These are phyloP conservation scores for Drosophila kanekoi DNA, from an alignment of 2,888 invertebrate species.

Conservation along the genomic window DNA sequence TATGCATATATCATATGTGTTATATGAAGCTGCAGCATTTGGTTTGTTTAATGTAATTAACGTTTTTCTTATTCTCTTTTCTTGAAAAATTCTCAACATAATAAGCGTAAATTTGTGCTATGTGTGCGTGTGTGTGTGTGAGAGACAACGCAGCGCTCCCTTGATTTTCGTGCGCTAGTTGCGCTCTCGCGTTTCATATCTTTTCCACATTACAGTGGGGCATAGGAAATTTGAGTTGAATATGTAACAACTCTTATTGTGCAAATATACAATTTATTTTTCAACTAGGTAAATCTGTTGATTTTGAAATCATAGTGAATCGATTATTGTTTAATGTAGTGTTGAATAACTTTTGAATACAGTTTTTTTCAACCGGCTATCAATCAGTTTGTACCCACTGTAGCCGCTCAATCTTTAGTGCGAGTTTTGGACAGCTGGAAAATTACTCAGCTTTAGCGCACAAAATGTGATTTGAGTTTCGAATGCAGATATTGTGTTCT, in stretches of 20 bases:
- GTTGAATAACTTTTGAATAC: background rate
- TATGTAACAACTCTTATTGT: conserved; percentile 20
- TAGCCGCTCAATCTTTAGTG: conserved; percentile 41
- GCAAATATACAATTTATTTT: background rate
- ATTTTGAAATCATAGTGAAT: background rate
- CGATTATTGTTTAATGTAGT: background rate
- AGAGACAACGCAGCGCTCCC: conserved; percentile 33
- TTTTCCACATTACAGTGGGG: conserved; percentile 58
- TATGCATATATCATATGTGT: conserved; percentile 7
- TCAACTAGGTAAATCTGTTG: conserved; percentile 3
- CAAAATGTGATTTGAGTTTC: conserved; percentile 52
- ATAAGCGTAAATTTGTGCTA: conserved; percentile 70
- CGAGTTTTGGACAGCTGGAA: conserved; percentile 61
- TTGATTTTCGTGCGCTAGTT: conserved; percentile 58
- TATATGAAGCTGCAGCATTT: conserved; percentile 16
- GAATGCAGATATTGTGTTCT: conserved; percentile 38
- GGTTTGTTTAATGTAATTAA: conserved; percentile 59
- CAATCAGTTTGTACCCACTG: conserved; percentile 35
- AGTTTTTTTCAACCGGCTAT: conserved; percentile 40
- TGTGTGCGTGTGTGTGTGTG: conserved; percentile 35
- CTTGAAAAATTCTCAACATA: conserved; percentile 80
- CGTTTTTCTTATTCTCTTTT: conserved; percentile 56
- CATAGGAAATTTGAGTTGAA: conserved; percentile 40
- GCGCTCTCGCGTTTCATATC: conserved; percentile 45
- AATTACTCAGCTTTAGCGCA: conserved; percentile 55